Conservation (phyloP, 2,113 vertebrate genomes). For the Phycodurus eques region DNA sequence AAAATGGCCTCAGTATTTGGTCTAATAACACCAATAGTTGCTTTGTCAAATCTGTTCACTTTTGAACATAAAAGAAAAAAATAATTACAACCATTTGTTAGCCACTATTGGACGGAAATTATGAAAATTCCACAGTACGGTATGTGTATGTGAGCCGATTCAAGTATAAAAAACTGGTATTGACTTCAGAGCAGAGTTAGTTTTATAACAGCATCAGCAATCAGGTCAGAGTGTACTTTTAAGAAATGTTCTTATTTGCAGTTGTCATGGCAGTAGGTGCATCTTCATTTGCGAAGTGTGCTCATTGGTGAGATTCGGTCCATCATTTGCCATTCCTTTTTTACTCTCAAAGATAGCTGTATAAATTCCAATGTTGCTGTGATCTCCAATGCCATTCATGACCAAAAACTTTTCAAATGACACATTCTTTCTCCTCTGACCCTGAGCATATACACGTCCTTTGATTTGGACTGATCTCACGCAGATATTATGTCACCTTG, state of each 20-base stretch:
- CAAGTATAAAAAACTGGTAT: not conserved
- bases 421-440: conserved; percentile 10
- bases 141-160: not conserved
- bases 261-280: conserved; percentile 22
- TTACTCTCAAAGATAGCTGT: conserved; percentile 7
- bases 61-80: not conserved
- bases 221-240: not conserved
- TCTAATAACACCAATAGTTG: not conserved
- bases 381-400: conserved; percentile 41
- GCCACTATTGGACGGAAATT: not conserved
- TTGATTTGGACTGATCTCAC: conserved; percentile 7
- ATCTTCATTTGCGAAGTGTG: conserved; percentile 22
- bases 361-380: conserved; percentile 15
- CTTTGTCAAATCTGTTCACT: not conserved
- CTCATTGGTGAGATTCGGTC: conserved; percentile 50
- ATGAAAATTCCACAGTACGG: no score
- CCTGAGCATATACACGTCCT: not conserved
- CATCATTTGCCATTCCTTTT: conserved; percentile 24
- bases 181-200: not conserved
- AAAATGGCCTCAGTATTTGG: not conserved
- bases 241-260: conserved; percentile 1
- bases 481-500: not conserved
- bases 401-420: conserved; percentile 11
- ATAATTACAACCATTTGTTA: not conserved
- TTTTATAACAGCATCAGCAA: not conserved